Conservation (phyloP, 2,888 invertebrate species). For the Phymatocera aterrima region DNA sequence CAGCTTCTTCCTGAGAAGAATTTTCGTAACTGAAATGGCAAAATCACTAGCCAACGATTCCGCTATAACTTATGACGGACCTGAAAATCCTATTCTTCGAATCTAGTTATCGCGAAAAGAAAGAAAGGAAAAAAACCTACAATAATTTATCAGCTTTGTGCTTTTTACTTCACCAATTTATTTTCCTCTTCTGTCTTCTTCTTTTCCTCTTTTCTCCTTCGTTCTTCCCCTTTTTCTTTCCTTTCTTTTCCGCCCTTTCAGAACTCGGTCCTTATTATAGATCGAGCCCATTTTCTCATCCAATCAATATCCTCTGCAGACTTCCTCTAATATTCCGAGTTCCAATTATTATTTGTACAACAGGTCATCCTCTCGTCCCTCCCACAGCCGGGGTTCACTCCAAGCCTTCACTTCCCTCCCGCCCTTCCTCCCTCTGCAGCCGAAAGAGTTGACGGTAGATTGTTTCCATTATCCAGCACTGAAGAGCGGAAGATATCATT, state of each 20-base stretch:
- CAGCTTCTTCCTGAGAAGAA: not conserved
- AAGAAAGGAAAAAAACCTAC: too few relatives aligned
- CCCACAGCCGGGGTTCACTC: not conserved
- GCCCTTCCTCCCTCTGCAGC: not conserved
- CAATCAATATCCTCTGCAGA: slow-evolving; percentile 31
- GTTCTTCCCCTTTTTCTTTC: not conserved
- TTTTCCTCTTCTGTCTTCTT: not conserved
- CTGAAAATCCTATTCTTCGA: too few relatives aligned
- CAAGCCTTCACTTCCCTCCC: not conserved
- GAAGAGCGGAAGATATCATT: too few relatives aligned
- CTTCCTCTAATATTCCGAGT: slow-evolving; percentile 35
- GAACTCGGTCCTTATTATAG: not conserved
- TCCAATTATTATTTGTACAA: slow-evolving; percentile 39
- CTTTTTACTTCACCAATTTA: not conserved
- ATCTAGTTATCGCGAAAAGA: too few relatives aligned
- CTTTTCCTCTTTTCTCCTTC: not conserved
- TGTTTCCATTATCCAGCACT: not conserved
- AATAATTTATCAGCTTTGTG: too few relatives aligned
- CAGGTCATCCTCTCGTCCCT: not conserved
- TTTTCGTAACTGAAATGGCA: too few relatives aligned
- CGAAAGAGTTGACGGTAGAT: not conserved
- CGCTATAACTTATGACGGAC: too few relatives aligned
- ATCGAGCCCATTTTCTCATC: not conserved
- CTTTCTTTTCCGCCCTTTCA: not conserved
- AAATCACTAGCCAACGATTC: too few relatives aligned